Evolutionary conservation across 2,113 vertebrate genomes (phyloP).

Genomic region (Platysternon megacephalum): DNA sequence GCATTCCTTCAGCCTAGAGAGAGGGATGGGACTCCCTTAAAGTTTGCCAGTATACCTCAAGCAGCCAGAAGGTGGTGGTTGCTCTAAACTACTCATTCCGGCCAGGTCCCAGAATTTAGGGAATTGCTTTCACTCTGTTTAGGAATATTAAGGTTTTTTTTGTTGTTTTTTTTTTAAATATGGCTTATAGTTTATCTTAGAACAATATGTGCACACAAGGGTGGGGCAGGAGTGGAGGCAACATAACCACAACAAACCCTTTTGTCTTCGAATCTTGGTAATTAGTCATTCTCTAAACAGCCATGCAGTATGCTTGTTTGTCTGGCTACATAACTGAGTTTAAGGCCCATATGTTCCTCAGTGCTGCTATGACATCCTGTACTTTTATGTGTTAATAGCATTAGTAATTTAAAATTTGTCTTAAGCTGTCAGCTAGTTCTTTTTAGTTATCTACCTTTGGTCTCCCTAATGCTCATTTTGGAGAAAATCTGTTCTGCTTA

Average conservation of each 20-base stretch:
- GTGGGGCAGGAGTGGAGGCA: not conserved
- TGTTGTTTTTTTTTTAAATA: not conserved
- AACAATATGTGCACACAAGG: not conserved
- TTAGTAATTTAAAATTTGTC: not conserved
- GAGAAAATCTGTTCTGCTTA: not conserved
- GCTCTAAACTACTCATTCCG: fast-evolving
- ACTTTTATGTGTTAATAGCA: not conserved
- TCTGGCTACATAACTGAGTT: not conserved
- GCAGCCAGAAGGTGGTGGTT: not conserved
- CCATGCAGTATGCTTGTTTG: not conserved
- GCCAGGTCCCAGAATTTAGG: fast-evolving
- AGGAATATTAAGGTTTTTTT: not conserved
- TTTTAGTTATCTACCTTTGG: not conserved
- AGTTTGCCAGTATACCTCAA: not conserved
- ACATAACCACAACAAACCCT: conserved; percentile 8
- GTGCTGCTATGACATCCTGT: not conserved
- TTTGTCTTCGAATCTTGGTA: not conserved
- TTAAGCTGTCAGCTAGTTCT: not conserved
- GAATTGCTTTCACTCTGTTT: not conserved
- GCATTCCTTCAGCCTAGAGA: not conserved
- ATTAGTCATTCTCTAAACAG: not conserved
- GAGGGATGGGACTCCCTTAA: not conserved
- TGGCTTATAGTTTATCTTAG: not conserved
- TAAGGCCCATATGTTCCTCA: not conserved
- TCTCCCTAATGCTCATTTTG: not conserved